Evolutionary conservation across 1,140 invertebrate genomes (phyloP), one percentile per base, ranked within the genome.

Genomic region (Antheraea pernyi): DNA sequence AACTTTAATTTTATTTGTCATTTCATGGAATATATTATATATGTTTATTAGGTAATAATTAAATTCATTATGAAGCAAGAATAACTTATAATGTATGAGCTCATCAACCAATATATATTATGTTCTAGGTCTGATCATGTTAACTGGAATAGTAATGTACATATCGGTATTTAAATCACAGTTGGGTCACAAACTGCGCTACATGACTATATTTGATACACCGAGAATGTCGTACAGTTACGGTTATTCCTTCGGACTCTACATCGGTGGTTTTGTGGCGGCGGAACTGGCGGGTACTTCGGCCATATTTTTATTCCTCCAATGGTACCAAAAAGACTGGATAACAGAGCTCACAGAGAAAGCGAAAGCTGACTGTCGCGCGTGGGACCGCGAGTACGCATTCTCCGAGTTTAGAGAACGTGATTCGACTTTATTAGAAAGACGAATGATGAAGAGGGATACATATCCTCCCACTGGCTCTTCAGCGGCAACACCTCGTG

Each of bases 141-240:
- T 98, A 67, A 96, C 97, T 67, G 97, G 97, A 19, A 94, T 98
- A 82, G 96, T 98, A 74, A 97, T 98, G 94, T 98, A 98, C 94
- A 97, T 98, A 93, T 97, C 97, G 11, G 95, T 97, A 65, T 96
- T 98, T 81, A 98, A 98, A 91, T 95, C 97, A 0, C 97, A 98
- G 94, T 95, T 98, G 16, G 97, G 97, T 5, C 95, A 95, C 70
- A 98, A 98, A 89, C 89, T 98, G 39, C 93, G 96, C 67, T 95
- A 97, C 19, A 94, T 95, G 77, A 97, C 97, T 0, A 92, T 94
- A 62, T 94, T 96, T 59, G 95, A 97, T 86, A 95, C 95, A 13
- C 96, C 97, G 0, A 92, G 96, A 18, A 97, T 98, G 92, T 96
- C 95, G 42, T 98, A 98, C 87, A 94, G 94, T 74, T 98, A 98